Evolutionary conservation across 2,888 invertebrate genomes (phyloP), one percentile per base, ranked within the genome.

Genomic region (Tribolium freemani): DNA sequence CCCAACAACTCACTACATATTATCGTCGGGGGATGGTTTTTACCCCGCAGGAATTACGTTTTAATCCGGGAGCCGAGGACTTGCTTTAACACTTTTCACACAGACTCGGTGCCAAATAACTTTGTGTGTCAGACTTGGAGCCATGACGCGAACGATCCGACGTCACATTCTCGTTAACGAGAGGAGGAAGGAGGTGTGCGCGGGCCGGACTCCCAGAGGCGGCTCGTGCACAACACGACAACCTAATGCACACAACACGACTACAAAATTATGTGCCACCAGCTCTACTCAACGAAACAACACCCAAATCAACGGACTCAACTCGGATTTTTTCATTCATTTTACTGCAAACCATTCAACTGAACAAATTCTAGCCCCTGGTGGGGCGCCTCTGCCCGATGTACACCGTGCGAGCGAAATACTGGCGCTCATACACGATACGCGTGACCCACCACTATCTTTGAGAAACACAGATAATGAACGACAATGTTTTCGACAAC

Each of bases 121-220:
- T 70, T 63, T 72, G 73, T 74, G 76, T 76, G 77, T 76, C 76
- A 76, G 76, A 76, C 70, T 73, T 46, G 72, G 69, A 64, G 64
- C 50, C 75, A 75, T 77, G 78, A 77, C 77, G 78, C 76, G 72
- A 66, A 63, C 53, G 26, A 30, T 54, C 72, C 78, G 73, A 78
- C 77, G 78, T 77, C 78, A 77, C 75, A 76, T 72, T 77, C 76
- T 76, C 75, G 50, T 51, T 64, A 66, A 58, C 64, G 64, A 57
- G 66, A 50, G 66, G 48, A 66, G 66, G 51, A 66, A 71, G 69
- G 64, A 71, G 71, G 66, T 57, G 64, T 31, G 64, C 38, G 51
- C 44, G 71, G 38, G 51, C 38, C 30, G 16, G 63, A n/a, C 48
- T 48, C 11, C 26, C 13, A 48, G 48, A 48, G 48, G 48, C 13